These are phyloP conservation scores for Spheniscus mendiculus DNA, from an alignment of 2,113 vertebrate species.

Conservation along the genomic window DNA sequence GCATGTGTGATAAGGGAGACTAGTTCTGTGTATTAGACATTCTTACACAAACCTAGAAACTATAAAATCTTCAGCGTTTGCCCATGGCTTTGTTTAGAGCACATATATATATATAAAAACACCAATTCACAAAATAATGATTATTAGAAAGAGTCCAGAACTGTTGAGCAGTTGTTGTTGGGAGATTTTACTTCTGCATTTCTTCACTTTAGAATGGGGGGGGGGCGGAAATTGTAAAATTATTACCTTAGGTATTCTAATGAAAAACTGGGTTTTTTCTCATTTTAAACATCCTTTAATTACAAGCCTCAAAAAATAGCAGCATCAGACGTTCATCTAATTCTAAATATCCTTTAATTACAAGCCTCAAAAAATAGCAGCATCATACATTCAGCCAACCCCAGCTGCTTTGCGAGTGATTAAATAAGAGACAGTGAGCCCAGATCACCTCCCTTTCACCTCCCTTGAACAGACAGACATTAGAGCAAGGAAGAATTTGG, in stretches of 20 bases:
- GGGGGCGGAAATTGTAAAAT: background rate
- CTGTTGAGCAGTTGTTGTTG: background rate
- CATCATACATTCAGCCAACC: background rate
- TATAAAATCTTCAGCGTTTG: background rate
- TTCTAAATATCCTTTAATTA: constrained; percentile 1
- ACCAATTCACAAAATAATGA: background rate
- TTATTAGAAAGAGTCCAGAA: background rate
- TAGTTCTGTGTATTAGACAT: background rate
- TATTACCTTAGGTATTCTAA: background rate
- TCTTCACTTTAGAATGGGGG: background rate
- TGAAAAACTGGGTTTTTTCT: background rate
- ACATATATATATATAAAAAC: background rate
- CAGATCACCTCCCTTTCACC: background rate
- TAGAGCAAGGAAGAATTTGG: background rate
- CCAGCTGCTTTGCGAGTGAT: background rate
- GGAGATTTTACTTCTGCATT: background rate
- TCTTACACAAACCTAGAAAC: background rate
- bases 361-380: background rate
- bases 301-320: background rate
- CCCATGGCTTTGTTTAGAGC: background rate
- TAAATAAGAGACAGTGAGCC: background rate
- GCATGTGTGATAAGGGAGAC: background rate
- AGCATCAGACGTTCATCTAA: background rate
- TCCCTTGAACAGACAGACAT: background rate
- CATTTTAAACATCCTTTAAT: background rate